Percentiles rank a stretch among this genome's conserved stretches.
phyloP scores from a whole-genome alignment of 2,113 vertebrate species.

The Acinonyx jubatus region DNA sequence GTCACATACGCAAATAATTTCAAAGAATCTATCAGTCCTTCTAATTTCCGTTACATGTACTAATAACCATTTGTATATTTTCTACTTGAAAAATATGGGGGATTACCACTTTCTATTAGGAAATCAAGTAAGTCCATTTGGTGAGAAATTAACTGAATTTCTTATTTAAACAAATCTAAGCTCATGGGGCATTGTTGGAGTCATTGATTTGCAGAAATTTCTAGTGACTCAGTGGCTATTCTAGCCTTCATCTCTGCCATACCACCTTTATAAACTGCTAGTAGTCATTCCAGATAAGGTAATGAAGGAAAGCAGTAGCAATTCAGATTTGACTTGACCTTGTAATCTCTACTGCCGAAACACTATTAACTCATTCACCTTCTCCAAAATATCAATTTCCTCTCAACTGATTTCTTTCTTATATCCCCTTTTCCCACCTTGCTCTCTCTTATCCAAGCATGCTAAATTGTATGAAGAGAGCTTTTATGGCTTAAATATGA shows the following conservation, averaged over 20 bases:
- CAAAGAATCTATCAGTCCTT: not conserved
- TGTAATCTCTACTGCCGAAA: not conserved
- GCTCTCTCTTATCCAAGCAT: not conserved
- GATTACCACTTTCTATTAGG: not conserved
- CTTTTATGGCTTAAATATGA: not conserved
- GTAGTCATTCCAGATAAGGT: not conserved
- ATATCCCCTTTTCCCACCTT: not conserved
- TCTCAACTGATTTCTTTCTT: not conserved
- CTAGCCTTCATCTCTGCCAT: not conserved
- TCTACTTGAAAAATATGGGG: constrained; percentile 8
- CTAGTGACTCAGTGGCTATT: not conserved
- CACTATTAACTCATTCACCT: not conserved
- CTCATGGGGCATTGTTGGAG: not conserved
- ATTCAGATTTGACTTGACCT: not conserved
- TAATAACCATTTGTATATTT: not conserved
- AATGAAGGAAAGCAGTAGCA: not conserved
- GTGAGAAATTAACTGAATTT: not conserved
- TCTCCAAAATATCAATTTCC: not conserved
- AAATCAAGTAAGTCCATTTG: constrained; percentile 12
- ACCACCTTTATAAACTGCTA: not conserved
- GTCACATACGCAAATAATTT: not conserved
- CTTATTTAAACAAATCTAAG: not conserved
- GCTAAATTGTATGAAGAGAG: not conserved
- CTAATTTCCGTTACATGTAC: not conserved
- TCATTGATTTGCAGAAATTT: not conserved